Conservation (phyloP, 2,888 invertebrate genomes). For the Drosophila longiperda region DNA sequence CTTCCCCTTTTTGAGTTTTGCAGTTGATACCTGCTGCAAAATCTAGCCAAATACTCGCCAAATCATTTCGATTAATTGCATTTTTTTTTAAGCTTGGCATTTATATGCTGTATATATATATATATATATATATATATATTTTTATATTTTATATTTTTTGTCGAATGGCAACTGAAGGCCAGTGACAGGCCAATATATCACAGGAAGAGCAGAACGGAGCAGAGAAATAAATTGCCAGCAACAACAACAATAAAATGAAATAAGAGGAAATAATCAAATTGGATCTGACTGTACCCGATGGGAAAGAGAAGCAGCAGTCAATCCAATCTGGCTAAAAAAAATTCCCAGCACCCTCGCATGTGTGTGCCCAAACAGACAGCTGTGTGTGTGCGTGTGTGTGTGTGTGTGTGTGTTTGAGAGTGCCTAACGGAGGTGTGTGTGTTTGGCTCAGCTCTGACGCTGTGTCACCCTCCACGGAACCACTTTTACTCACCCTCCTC, state of each 20-base stretch:
- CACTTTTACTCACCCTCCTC: constrained; percentile 10
- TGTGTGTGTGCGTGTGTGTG: constrained; percentile 22
- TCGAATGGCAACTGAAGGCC: constrained; percentile 37
- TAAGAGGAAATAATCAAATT: constrained; percentile 50
- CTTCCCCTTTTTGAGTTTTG: constrained; percentile 9
- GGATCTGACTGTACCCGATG: constrained; percentile 59
- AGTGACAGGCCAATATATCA: constrained; percentile 54
- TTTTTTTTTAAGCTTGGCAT: constrained; percentile 7
- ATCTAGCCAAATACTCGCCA: not conserved
- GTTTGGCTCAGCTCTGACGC: constrained; percentile 19
- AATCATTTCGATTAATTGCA: constrained; percentile 15
- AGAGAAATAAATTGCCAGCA: constrained; percentile 14
- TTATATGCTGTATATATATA: constrained; percentile 15
- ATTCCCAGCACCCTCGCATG: constrained; percentile 38
- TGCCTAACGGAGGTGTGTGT: constrained; percentile 57
- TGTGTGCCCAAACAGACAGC: constrained; percentile 23
- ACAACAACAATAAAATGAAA: constrained; percentile 17
- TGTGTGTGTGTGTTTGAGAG: constrained; percentile 6
- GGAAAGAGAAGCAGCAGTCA: constrained; percentile 22
- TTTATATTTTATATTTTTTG: constrained; percentile 14
- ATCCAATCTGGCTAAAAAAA: constrained; percentile 25
- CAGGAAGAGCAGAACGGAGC: constrained; percentile 13
- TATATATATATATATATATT: constrained; percentile 1
- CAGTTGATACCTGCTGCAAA: constrained; percentile 32
- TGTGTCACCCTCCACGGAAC: constrained; percentile 43